Percentiles rank a stretch among this genome's conserved stretches.
Conservation (phyloP, 2,888 invertebrate species). For the Ennomos erosarius region DNA sequence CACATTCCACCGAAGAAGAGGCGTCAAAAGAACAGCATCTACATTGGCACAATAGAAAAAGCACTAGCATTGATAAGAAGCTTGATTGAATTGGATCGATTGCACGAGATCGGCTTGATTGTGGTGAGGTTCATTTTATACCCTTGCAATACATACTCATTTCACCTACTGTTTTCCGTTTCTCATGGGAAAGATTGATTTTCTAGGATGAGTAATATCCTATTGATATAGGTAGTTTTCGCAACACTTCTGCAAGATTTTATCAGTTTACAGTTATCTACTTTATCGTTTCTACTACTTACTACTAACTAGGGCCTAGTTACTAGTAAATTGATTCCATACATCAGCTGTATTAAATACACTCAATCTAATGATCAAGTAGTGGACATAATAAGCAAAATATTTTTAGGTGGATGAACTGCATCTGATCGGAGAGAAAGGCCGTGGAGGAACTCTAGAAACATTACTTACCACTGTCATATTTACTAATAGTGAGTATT, state of each 20-base stretch:
- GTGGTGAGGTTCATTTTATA: conserved; percentile 66
- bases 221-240: too few relatives aligned
- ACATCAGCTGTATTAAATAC: too few relatives aligned
- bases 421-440: conserved; percentile 95
- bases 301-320: too few relatives aligned
- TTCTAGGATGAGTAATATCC: too few relatives aligned
- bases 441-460: conserved; percentile 94
- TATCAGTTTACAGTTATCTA: too few relatives aligned
- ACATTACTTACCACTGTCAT: conserved; percentile 92
- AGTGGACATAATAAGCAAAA: background rate
- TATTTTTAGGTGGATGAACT: conserved; percentile 91
- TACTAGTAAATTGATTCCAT: too few relatives aligned
- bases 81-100: conserved; percentile 90
- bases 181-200: too few relatives aligned
- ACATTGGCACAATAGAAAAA: conserved; percentile 98
- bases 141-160: too few relatives aligned
- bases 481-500: conserved; percentile 86
- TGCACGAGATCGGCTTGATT: conserved; percentile 91
- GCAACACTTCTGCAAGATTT: too few relatives aligned
- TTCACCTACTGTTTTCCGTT: too few relatives aligned
- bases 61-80: conserved; percentile 94
- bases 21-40: conserved; percentile 91
- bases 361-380: too few relatives aligned
- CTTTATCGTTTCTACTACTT: too few relatives aligned
- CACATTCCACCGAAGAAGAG: conserved; percentile 93